A percentile compares a stretch with the other conserved stretches of the same genome.
phyloP scores from a whole-genome alignment of 2,113 vertebrate species.

The Aegithalos caudatus region DNA sequence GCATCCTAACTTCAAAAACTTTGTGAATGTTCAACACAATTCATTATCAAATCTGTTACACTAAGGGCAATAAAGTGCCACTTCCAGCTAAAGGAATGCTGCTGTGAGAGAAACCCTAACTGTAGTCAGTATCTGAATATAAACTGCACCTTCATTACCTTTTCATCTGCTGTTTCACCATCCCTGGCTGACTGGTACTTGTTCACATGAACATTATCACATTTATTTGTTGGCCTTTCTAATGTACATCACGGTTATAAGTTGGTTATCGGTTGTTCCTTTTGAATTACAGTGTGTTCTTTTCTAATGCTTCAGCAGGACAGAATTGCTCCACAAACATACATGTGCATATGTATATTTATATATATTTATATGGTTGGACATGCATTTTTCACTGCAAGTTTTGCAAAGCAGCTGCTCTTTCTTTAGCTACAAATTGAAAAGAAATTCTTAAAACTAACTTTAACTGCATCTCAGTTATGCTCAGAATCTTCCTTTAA shows the following conservation, averaged over 20 bases:
- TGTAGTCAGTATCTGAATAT: conserved; percentile 25
- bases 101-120: not conserved
- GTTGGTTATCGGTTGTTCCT: conserved; percentile 39
- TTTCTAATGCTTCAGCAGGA: conserved; percentile 17
- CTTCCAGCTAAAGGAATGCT: not conserved
- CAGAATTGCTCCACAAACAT: not conserved
- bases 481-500: not conserved
- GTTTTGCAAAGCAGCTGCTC: not conserved
- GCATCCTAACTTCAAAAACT: not conserved
- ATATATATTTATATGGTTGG: not conserved
- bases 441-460: not conserved
- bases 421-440: not conserved
- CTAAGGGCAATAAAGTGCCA: not conserved
- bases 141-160: conserved; percentile 20
- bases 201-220: conserved; percentile 9
- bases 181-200: not conserved
- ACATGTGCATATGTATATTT: too few species aligned
- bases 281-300: conserved; percentile 24
- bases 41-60: not conserved
- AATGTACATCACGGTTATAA: conserved; percentile 23
- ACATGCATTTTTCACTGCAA: not conserved
- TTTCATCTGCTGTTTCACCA: not conserved
- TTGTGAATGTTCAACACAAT: not conserved
- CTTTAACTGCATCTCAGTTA: not conserved
- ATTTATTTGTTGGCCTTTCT: conserved; percentile 47